phyloP scores from a whole-genome alignment of 2,113 vertebrate species.

The Tamias sibiricus region DNA sequence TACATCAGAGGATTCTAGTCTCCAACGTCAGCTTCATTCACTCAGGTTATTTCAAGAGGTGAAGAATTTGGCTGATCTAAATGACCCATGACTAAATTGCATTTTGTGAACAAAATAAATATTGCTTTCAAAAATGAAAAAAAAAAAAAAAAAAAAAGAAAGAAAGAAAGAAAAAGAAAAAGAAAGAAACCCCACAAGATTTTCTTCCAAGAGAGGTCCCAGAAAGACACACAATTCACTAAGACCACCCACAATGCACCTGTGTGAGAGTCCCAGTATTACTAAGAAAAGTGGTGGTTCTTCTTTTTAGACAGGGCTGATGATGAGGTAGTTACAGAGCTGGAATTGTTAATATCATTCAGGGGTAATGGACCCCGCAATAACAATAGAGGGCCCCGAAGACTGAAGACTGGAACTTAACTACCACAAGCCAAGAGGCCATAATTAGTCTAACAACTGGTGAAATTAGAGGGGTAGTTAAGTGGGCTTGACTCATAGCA shows the following conservation, averaged over 20 bases:
- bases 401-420: slow-evolving; percentile 24
- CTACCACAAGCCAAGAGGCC: slow-evolving; percentile 29
- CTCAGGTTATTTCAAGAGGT: neutral
- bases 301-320: neutral
- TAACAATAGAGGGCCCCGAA: neutral
- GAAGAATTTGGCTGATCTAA: neutral
- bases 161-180: no score
- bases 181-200: neutral
- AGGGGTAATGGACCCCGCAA: slow-evolving; percentile 21
- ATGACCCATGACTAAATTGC: neutral
- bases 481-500: slow-evolving; percentile 28
- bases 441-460: slow-evolving; percentile 37
- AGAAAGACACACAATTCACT: neutral
- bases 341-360: slow-evolving; percentile 30
- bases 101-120: neutral
- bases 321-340: neutral
- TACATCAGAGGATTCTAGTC: neutral
- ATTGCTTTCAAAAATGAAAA: neutral
- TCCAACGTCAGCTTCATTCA: neutral
- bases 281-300: neutral
- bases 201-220: neutral
- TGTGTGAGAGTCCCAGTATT: neutral
- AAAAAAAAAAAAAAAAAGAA: no score
- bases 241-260: neutral
- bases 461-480: slow-evolving; percentile 24